Evolutionary conservation across 2,888 invertebrate genomes (phyloP).

Genomic region (Limulus polyphemus): DNA sequence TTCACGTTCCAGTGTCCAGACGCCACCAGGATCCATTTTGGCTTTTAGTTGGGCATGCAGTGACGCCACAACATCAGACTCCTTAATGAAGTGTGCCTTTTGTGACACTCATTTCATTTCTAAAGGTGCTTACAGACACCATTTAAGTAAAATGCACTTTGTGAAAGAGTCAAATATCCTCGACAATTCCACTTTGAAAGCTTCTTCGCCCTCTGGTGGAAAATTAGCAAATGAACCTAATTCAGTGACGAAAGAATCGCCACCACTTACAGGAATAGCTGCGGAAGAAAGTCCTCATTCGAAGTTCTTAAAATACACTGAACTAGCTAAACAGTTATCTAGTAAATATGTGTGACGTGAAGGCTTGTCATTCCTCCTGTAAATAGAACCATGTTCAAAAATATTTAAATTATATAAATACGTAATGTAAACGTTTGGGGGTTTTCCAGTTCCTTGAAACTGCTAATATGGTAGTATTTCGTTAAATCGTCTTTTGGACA

Average conservation of each 20-base stretch:
- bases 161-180: slow-evolving; percentile 60
- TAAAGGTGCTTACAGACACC: slow-evolving; percentile 91
- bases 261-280: slow-evolving; percentile 14
- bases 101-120: slow-evolving; percentile 93
- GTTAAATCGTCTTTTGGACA: no score
- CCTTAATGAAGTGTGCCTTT: slow-evolving; percentile 85
- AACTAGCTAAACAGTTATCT: slow-evolving; percentile 94
- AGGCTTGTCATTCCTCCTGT: no score
- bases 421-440: no score
- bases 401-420: no score
- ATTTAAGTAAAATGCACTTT: slow-evolving; percentile 88
- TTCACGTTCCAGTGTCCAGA: slow-evolving; percentile 32
- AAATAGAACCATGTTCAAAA: no score
- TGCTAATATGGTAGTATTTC: no score
- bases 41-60: slow-evolving; percentile 92
- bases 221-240: background rate
- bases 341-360: slow-evolving; percentile 57
- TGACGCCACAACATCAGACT: slow-evolving; percentile 52
- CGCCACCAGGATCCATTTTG: slow-evolving; percentile 58
- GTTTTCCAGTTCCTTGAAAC: no score
- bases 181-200: slow-evolving; percentile 22
- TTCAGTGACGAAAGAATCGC: slow-evolving; percentile 5
- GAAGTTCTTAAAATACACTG: slow-evolving; percentile 95
- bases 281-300: slow-evolving; percentile 88
- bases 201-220: slow-evolving; percentile 22